Evolutionary conservation across 2,797 vertebrate genomes (phyloP).

Genomic region (Chloroceryle amazona): DNA sequence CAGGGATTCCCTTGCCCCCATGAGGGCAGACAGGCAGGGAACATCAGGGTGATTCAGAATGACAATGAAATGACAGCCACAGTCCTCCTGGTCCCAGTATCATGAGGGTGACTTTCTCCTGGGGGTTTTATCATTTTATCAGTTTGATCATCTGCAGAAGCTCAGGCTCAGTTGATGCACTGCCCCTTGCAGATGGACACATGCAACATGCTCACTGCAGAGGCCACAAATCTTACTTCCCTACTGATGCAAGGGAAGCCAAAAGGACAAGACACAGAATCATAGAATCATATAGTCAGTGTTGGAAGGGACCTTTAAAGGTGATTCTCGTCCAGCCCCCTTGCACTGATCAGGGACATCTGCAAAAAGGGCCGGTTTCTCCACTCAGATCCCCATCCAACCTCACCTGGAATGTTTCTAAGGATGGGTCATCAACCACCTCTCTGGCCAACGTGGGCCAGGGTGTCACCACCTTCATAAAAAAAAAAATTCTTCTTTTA

Average conservation of each 20-base stretch:
- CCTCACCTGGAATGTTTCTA: background rate
- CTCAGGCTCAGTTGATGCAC: background rate
- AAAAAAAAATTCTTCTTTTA: rapidly evolving
- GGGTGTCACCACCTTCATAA: rapidly evolving
- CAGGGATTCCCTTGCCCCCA: background rate
- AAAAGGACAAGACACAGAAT: too few species aligned
- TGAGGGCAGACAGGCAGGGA: background rate
- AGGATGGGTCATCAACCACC: background rate
- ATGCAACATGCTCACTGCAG: background rate
- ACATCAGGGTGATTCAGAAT: background rate
- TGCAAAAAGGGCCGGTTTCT: background rate
- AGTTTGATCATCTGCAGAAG: background rate
- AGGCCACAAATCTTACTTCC: background rate
- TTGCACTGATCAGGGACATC: background rate
- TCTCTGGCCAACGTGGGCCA: background rate
- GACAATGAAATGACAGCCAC: background rate
- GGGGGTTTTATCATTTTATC: background rate
- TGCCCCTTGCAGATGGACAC: background rate
- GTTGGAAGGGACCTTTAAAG: background rate
- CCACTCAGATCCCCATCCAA: background rate
- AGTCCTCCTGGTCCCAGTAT: background rate
- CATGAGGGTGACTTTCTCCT: background rate
- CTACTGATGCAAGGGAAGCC: background rate
- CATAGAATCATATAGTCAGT: too few species aligned
- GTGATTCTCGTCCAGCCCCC: rapidly evolving